These are phyloP conservation scores for Chrysemys picta DNA, from an alignment of 2,113 vertebrate genomes.

Conservation along the genomic window DNA sequence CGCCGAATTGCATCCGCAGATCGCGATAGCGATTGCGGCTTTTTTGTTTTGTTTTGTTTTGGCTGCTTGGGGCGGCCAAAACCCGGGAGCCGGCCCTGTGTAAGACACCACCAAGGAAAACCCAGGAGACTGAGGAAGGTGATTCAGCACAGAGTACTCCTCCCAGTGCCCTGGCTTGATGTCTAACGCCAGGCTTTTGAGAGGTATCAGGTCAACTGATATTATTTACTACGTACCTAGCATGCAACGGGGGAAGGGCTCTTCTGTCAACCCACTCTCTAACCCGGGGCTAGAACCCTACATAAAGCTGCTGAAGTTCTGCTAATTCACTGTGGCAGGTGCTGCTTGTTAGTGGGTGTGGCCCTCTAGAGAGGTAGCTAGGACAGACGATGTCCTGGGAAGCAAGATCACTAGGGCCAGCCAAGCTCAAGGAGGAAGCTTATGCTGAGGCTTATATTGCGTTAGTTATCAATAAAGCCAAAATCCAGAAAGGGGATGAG, in stretches of 20 bases:
- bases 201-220: neutral
- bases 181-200: neutral
- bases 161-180: neutral
- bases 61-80: too few relatives aligned
- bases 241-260: neutral
- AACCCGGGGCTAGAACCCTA: neutral
- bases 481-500: neutral
- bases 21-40: too few relatives aligned
- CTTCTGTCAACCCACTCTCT: rapidly evolving
- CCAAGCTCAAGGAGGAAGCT: neutral
- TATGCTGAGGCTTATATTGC: neutral
- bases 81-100: neutral
- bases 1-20: too few relatives aligned
- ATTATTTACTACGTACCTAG: rapidly evolving
- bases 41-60: too few relatives aligned
- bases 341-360: neutral
- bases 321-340: rapidly evolving
- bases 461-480: neutral
- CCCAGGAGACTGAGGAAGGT: neutral
- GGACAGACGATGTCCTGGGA: neutral
- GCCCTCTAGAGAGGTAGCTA: neutral
- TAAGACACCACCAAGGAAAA: rapidly evolving
- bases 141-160: neutral
- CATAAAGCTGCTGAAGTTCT: neutral
- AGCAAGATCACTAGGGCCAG: neutral